Conservation (phyloP, 1,140 invertebrate genomes). For the Magallana ariakensis region DNA sequence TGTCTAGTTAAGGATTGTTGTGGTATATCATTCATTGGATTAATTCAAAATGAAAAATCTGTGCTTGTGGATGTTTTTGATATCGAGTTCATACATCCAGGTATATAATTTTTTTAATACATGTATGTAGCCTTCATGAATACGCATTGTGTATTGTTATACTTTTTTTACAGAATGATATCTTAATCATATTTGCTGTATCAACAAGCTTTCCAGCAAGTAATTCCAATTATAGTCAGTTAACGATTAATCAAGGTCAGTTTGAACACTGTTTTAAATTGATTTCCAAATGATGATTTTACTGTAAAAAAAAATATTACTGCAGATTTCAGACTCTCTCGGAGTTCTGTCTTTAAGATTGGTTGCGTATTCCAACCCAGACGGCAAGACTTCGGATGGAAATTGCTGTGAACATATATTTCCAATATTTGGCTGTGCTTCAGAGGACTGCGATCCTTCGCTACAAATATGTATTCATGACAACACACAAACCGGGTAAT, state of each 20-base stretch:
- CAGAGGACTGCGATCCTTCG: background rate
- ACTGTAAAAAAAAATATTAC: background rate
- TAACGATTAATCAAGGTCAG: background rate
- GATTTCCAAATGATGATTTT: background rate
- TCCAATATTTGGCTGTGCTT: background rate
- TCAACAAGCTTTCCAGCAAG: background rate
- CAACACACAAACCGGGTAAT: background rate
- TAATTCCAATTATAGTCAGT: background rate
- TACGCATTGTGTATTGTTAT: background rate
- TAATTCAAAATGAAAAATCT: background rate
- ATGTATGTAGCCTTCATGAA: background rate
- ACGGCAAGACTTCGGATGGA: background rate
- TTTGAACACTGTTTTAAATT: background rate
- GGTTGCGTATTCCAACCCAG: background rate
- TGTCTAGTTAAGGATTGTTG: background rate
- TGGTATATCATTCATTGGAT: background rate
- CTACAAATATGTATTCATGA: background rate
- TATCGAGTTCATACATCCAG: background rate
- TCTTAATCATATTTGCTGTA: too few relatives aligned
- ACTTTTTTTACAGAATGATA: background rate
- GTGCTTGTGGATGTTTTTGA: background rate
- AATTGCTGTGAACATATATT: constrained; percentile 10
- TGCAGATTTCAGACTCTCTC: background rate
- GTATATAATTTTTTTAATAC: background rate
- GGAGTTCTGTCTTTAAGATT: background rate